phyloP scores from a whole-genome alignment of 2,888 invertebrate species.

The Parnassius apollo region DNA sequence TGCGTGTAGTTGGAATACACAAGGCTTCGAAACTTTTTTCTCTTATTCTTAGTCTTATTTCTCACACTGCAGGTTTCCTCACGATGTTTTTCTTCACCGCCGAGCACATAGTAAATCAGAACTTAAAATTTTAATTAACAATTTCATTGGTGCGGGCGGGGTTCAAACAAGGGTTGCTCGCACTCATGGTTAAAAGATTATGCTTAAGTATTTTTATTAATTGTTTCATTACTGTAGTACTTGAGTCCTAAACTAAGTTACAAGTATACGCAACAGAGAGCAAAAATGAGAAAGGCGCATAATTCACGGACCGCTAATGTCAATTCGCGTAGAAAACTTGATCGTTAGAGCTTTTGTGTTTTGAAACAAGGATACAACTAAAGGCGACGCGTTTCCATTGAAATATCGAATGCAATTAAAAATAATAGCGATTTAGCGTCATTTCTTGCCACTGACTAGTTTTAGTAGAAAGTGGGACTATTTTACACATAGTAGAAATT shows the following conservation, averaged over 20 bases:
- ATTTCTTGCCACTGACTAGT: constrained; percentile 18
- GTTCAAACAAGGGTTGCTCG: no score
- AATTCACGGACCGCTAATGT: constrained; percentile 14
- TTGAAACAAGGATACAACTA: constrained; percentile 16
- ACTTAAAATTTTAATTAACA: no score
- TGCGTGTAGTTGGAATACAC: no score
- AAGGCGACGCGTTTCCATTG: constrained; percentile 14
- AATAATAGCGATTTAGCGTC: constrained; percentile 22
- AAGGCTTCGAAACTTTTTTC: no score
- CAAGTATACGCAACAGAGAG: constrained; percentile 11
- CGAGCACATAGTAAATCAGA: no score
- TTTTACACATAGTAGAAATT: constrained; percentile 33
- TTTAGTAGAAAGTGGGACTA: constrained; percentile 32
- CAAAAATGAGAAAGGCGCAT: constrained; percentile 19
- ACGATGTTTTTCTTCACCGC: no score
- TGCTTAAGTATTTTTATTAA: no score
- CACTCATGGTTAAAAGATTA: no score
- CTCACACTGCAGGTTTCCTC: no score
- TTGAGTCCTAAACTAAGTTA: background rate
- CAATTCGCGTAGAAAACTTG: constrained; percentile 16
- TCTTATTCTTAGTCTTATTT: no score
- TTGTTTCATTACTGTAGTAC: no score
- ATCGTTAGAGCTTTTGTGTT: constrained; percentile 23
- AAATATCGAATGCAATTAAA: constrained; percentile 26
- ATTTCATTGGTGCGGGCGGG: no score